phyloP scores from a whole-genome alignment of 2,888 invertebrate species.

The Unio delphinus region DNA sequence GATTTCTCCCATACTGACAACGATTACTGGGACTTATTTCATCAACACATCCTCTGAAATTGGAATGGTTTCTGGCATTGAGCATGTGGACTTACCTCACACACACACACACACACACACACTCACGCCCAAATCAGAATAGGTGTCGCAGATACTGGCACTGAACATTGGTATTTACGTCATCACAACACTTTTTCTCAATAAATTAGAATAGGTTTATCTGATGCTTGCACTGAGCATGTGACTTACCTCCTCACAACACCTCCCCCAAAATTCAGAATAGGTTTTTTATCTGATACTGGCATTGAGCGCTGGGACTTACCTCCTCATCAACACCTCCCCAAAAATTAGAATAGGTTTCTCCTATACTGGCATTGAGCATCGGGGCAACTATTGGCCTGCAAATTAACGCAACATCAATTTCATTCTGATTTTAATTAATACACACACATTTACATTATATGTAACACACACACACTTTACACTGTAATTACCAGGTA shows the following conservation, averaged over 20 bases:
- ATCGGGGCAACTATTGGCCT: slow-evolving; percentile 84
- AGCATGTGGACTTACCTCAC: slow-evolving; percentile 83
- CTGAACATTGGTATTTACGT: slow-evolving; percentile 68
- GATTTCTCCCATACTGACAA: too few relatives aligned
- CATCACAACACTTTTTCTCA: slow-evolving; percentile 88
- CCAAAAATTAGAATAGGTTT: slow-evolving; percentile 96
- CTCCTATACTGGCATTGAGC: slow-evolving; percentile 82
- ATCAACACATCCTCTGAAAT: slow-evolving; percentile 97
- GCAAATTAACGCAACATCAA: slow-evolving; percentile 21
- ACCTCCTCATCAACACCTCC: slow-evolving; percentile 87
- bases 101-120: neutral
- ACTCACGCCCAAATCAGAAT: neutral
- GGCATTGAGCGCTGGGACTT: slow-evolving; percentile 41
- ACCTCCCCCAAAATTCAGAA: neutral
- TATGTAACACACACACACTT: neutral
- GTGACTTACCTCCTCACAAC: slow-evolving; percentile 77
- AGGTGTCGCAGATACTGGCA: neutral
- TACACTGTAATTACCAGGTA: neutral
- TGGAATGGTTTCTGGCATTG: slow-evolving; percentile 86
- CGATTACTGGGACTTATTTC: slow-evolving; percentile 70
- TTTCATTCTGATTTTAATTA: neutral
- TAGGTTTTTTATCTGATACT: neutral
- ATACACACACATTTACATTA: neutral
- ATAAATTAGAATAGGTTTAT: slow-evolving; percentile 93
- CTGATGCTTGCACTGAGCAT: slow-evolving; percentile 83